Evolutionary conservation across 2,113 vertebrate genomes (phyloP).

Genomic region (Barbus barbus): DNA sequence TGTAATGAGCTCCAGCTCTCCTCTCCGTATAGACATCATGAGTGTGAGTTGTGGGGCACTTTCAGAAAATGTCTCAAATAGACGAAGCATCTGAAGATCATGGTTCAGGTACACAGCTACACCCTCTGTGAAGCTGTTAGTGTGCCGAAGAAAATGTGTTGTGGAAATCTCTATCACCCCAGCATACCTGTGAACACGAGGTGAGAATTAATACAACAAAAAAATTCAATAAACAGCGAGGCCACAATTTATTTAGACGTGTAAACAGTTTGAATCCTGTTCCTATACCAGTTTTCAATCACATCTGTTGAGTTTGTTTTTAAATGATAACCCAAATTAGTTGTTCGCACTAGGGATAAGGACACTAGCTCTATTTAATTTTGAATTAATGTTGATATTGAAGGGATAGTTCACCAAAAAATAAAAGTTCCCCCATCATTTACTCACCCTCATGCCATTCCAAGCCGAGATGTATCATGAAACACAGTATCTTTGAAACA

Average conservation of each 20-base stretch:
- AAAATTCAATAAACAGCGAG: background rate
- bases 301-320: background rate
- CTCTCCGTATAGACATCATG: constrained; percentile 66
- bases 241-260: background rate
- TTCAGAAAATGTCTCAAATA: constrained; percentile 84
- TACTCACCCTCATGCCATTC: too few relatives aligned
- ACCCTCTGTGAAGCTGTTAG: constrained; percentile 37
- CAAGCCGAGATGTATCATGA: too few relatives aligned
- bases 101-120: constrained; percentile 71
- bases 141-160: background rate
- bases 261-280: background rate
- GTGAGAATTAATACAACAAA: background rate
- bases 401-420: background rate
- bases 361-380: background rate
- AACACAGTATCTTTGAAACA: too few relatives aligned
- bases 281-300: background rate
- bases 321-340: background rate
- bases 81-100: constrained; percentile 83
- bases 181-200: constrained; percentile 29
- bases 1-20: constrained; percentile 39
- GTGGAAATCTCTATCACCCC: constrained; percentile 45
- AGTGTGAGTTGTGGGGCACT: constrained; percentile 79
- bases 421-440: too few relatives aligned
- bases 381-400: background rate
- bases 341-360: background rate